Percentiles rank a stretch among this genome's conserved stretches.
Evolutionary conservation across 2,888 invertebrate species (phyloP).

Genomic region (Lasius fuliginosus): DNA sequence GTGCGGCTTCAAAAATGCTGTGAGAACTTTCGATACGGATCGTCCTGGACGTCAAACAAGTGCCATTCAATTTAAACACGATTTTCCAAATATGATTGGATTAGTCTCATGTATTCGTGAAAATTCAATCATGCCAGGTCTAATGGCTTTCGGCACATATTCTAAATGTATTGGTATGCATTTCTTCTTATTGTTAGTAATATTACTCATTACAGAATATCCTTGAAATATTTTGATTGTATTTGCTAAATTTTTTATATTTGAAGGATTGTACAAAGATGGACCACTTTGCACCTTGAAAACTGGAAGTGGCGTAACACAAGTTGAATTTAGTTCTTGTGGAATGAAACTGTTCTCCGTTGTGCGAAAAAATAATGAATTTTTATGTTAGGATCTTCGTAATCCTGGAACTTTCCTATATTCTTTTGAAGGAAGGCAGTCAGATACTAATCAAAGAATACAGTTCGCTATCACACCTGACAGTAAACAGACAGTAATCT

Average conservation of each 20-base stretch:
- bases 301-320: conserved; percentile 92
- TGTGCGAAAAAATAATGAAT: conserved; percentile 93
- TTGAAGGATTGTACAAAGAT: conserved; percentile 86
- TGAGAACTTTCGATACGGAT: conserved; percentile 94
- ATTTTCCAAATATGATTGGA: conserved; percentile 83
- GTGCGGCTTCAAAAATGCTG: too few relatives aligned
- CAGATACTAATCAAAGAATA: conserved; percentile 94
- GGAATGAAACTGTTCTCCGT: conserved; percentile 94
- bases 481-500: conserved; percentile 87
- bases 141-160: conserved; percentile 90
- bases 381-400: conserved; percentile 97
- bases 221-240: conserved; percentile 28
- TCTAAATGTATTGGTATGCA: conserved; percentile 86
- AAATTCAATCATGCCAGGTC: conserved; percentile 87
- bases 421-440: conserved; percentile 87
- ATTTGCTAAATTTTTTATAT: conserved; percentile 31
- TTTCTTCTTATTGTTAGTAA: background rate
- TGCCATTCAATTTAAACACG: conserved; percentile 86
- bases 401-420: conserved; percentile 88
- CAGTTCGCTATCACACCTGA: conserved; percentile 93
- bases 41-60: conserved; percentile 88
- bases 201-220: background rate
- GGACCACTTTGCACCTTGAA: conserved; percentile 83
- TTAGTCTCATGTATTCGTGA: conserved; percentile 89
- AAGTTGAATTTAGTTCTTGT: conserved; percentile 93